Percentiles rank a stretch among this genome's conserved stretches.
These are phyloP conservation scores for Diorhabda carinulata DNA, from an alignment of 1,140 invertebrate genomes.

Conservation along the genomic window DNA sequence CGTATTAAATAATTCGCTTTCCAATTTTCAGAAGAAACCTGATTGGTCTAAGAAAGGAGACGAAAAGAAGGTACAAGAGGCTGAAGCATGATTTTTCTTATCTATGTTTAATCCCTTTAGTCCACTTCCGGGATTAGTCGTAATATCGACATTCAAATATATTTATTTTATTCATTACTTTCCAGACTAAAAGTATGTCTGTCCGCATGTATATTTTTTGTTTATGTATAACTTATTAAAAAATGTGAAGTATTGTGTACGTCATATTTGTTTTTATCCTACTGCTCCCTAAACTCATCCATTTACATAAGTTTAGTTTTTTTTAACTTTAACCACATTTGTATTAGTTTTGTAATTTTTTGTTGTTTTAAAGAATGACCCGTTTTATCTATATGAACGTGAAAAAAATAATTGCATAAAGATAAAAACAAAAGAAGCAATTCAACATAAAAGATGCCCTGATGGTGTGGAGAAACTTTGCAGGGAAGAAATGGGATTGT, in stretches of 20 bases:
- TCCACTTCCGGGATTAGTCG: not conserved
- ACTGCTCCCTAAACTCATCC: not conserved
- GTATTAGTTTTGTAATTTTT: not conserved
- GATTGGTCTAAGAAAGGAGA: constrained; percentile 88
- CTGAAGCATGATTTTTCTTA: constrained; percentile 63
- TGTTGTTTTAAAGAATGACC: no score
- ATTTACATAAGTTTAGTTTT: constrained; percentile 15
- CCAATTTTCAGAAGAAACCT: constrained; percentile 75
- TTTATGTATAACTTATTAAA: constrained; percentile 19
- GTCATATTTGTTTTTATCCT: not conserved
- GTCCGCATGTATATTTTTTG: constrained; percentile 22
- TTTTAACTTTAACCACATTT: constrained; percentile 13
- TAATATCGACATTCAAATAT: constrained; percentile 6
- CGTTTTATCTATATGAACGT: no score
- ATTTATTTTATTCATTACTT: constrained; percentile 19
- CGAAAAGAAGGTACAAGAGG: constrained; percentile 84
- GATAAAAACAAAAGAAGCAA: no score
- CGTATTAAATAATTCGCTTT: not conserved
- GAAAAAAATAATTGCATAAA: no score
- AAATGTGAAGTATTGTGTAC: constrained; percentile 8
- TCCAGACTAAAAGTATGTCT: constrained; percentile 11
- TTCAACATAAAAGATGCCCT: no score
- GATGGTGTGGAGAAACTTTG: no score
- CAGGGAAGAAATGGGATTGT: no score
- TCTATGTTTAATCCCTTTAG: constrained; percentile 3